Evolutionary conservation across 2,888 invertebrate species (phyloP).

Genomic region (Linyphia triangularis): DNA sequence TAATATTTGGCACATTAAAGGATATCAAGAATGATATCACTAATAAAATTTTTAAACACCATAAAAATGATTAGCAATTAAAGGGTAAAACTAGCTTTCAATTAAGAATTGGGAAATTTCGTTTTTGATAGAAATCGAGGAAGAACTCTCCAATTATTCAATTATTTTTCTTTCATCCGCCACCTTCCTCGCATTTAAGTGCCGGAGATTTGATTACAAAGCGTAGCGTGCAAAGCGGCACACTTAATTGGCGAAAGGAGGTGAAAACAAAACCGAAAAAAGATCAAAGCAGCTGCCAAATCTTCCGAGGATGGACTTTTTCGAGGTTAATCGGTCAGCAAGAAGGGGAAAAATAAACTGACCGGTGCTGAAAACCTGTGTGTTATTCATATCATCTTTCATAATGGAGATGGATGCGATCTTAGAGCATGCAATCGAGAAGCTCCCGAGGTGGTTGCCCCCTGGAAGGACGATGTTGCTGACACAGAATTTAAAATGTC

Average conservation of each 20-base stretch:
- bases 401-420: slow-evolving; percentile 21
- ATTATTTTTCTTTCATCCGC: no score
- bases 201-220: no score
- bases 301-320: slow-evolving; percentile 34
- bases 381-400: slow-evolving; percentile 6
- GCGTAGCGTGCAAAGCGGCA: not conserved
- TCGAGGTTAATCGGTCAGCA: slow-evolving; percentile 69
- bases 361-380: not conserved
- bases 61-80: no score
- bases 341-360: slow-evolving; percentile 13
- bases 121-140: no score
- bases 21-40: no score
- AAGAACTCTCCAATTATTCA: no score
- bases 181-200: no score
- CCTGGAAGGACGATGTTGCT: not conserved
- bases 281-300: not conserved
- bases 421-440: no score
- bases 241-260: not conserved
- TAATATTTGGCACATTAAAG: no score
- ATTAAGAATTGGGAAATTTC: no score
- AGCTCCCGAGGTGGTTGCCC: not conserved
- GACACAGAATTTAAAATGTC: slow-evolving; percentile 6
- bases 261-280: not conserved
- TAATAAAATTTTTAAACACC: no score
- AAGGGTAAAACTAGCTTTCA: no score